Percentiles rank a stretch among this genome's conserved stretches.
Conservation (phyloP, 2,797 vertebrate species). For the Eutrigla gurnardus region DNA sequence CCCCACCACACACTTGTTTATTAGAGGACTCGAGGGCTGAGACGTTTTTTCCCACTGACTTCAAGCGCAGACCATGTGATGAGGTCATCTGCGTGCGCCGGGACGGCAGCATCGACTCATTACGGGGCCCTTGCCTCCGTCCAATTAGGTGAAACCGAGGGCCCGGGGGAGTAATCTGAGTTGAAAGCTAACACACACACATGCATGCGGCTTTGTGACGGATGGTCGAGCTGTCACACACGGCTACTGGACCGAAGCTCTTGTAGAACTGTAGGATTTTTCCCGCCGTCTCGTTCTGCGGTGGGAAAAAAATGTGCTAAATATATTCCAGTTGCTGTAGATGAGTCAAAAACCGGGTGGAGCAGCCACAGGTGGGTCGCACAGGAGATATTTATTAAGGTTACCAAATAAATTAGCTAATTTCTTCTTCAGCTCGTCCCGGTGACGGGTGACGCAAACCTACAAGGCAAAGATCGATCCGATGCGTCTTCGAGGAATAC, state of each 20-base stretch:
- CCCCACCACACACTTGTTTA: neutral
- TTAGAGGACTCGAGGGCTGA: constrained; percentile 26
- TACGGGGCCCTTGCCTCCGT: constrained; percentile 20
- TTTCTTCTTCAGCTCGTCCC: neutral
- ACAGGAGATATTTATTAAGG: too few relatives aligned
- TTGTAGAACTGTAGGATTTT: neutral
- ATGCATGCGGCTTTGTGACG: constrained; percentile 26
- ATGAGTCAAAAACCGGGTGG: neutral
- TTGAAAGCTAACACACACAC: constrained; percentile 40
- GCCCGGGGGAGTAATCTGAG: constrained; percentile 40
- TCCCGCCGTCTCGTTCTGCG: neutral
- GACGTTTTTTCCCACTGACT: constrained; percentile 39
- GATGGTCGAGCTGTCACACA: constrained; percentile 26
- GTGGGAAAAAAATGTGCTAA: constrained; percentile 17
- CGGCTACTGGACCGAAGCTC: constrained; percentile 9
- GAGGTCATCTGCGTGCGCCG: constrained; percentile 57
- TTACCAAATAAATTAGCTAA: too few relatives aligned
- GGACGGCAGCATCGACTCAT: constrained; percentile 26
- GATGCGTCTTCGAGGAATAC: neutral
- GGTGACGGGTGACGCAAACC: constrained; percentile 5
- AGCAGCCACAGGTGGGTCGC: too few relatives aligned
- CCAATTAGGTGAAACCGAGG: constrained; percentile 45
- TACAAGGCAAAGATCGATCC: constrained; percentile 5
- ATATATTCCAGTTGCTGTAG: constrained; percentile 22
- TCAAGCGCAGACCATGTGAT: constrained; percentile 34